These are phyloP conservation scores for Brassicogethes aeneus DNA, from an alignment of 2,888 invertebrate species.

Conservation along the genomic window DNA sequence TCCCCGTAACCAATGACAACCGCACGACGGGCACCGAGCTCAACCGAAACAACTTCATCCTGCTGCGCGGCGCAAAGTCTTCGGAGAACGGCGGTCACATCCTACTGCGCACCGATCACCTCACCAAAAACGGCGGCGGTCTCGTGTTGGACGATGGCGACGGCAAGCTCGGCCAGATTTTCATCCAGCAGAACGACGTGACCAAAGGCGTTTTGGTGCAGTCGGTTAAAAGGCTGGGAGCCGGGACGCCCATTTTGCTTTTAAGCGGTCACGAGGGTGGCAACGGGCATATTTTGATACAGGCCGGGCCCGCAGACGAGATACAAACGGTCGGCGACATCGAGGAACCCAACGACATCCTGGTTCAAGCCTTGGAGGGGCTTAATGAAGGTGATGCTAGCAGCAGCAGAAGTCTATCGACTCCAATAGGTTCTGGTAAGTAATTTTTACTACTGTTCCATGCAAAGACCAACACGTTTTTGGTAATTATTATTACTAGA, in stretches of 20 bases:
- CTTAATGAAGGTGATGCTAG: slow-evolving; percentile 29
- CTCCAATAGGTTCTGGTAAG: slow-evolving; percentile 37
- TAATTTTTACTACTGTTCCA: slow-evolving; percentile 3
- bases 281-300: slow-evolving; percentile 31
- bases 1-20: slow-evolving; percentile 21
- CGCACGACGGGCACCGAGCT: slow-evolving; percentile 23
- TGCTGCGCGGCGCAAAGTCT: slow-evolving; percentile 32
- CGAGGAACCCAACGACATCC: slow-evolving; percentile 24
- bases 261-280: slow-evolving; percentile 34
- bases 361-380: slow-evolving; percentile 32
- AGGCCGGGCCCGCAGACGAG: slow-evolving; percentile 29
- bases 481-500: too few relatives aligned
- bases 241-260: slow-evolving; percentile 35
- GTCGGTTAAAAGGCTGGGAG: slow-evolving; percentile 35
- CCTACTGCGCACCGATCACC: slow-evolving; percentile 31
- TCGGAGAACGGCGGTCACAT: slow-evolving; percentile 32
- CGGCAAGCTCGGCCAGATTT: slow-evolving; percentile 33
- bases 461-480: too few relatives aligned
- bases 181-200: slow-evolving; percentile 35
- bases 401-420: slow-evolving; percentile 25
- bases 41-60: slow-evolving; percentile 34
- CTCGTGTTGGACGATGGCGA: slow-evolving; percentile 30
- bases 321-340: slow-evolving; percentile 21
- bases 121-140: slow-evolving; percentile 25
- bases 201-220: slow-evolving; percentile 36